Base-by-base conservation (phyloP, 2,113 vertebrate species). In the Perca fluviatilis region DNA sequence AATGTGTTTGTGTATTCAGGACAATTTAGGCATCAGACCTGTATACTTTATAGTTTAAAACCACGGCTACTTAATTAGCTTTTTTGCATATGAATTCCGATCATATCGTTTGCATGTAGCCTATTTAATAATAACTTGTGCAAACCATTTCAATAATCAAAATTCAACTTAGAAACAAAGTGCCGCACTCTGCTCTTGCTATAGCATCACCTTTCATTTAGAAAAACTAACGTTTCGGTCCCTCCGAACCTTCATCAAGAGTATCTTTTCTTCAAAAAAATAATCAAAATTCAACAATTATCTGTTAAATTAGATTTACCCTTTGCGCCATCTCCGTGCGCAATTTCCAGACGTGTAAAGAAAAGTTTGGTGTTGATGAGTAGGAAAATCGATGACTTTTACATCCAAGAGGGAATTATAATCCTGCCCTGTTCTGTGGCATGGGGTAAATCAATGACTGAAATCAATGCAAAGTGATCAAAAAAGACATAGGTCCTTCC, bases 281-380 rank as follows among this genome's bases (percentile, higher is more conserved):
- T 0, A 43, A 33, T 58, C 2, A 40, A 15, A 18, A 62, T 6
- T 47, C 12, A 51, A 50, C 11, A 79, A 94, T 4, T 30, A 50
- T 65, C 1, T 19, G 33, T 47, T 16, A 95, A 95, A 96, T 95
- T 87, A 94, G 93, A 96, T 97, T 92, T 97, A 99, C 98, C 97
- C 98, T 97, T 96, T 98, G 98, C 95, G 98, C 97, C 98, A 99
- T 99, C 95, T 95, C 95, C 95, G 95, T 95, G 95, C 95, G 95
- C 95, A 95, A 94, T 92, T 96, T 95, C 93, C 94, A 82, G 70
- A 18, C 21, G 63, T 40, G 46, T n/a, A 11, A 54, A 64, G 92
- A 95, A 92, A 95, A 95, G 92, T 94, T 96, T 94, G 94, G 94
- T 93, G 93, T 15, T 8, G 65, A 94, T 94, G 95, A 94, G 60